These are phyloP conservation scores for Gymnoscopelus braueri DNA, from an alignment of 2,797 vertebrate species.

Conservation along the genomic window DNA sequence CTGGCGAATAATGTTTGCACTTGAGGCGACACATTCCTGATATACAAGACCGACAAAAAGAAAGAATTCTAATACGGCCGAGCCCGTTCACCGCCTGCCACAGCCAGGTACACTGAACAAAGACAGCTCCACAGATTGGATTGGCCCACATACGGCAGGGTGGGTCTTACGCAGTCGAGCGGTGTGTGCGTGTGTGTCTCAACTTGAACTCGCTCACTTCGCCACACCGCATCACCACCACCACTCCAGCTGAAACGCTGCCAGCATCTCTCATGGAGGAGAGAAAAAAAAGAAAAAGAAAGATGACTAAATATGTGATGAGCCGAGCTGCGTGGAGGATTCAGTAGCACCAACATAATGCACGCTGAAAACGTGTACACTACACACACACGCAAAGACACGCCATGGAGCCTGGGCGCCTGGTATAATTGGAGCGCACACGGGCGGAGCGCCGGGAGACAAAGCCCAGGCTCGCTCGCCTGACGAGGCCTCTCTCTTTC, in stretches of 20 bases:
- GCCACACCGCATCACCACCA: conserved; percentile 12
- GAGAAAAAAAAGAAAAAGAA: neutral
- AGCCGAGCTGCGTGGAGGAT: conserved; percentile 50
- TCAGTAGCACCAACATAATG: conserved; percentile 3
- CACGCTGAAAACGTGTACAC: neutral
- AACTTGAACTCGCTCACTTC: conserved; percentile 60
- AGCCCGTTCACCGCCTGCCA: neutral
- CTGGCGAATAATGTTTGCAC: conserved; percentile 35
- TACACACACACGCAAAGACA: conserved; percentile 5
- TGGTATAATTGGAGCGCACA: conserved; percentile 63
- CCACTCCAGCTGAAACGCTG: too few species aligned
- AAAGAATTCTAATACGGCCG: conserved; percentile 35
- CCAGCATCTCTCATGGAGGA: conserved; percentile 44
- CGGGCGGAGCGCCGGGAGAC: conserved; percentile 52
- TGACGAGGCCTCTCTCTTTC: conserved; percentile 70
- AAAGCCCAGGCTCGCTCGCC: conserved; percentile 53
- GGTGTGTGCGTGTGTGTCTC: conserved; percentile 34
- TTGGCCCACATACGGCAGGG: conserved; percentile 45
- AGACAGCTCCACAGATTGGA: neutral
- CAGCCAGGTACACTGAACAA: too few species aligned
- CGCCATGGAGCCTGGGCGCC: conserved; percentile 20
- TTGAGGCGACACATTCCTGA: conserved; percentile 65
- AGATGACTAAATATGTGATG: conserved; percentile 72
- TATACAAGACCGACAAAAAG: conserved; percentile 45
- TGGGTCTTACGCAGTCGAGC: neutral